phyloP scores from a whole-genome alignment of 2,797 vertebrate genomes.

The Pangasius krempfi region DNA sequence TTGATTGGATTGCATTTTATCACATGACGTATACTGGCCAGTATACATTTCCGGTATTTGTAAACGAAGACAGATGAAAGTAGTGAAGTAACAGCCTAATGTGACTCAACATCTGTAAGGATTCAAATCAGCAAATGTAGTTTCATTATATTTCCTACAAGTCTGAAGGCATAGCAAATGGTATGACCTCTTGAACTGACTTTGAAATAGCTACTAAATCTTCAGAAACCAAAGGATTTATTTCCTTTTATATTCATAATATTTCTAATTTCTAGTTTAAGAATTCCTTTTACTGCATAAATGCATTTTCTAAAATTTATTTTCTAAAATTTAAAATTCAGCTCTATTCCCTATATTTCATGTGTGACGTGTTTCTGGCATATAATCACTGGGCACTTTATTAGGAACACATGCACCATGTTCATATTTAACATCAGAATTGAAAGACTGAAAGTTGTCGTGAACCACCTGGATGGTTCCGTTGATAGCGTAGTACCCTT shows the following conservation, averaged over 20 bases:
- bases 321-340: too few species aligned
- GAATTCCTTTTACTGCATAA: too few species aligned
- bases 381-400: too few species aligned
- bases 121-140: not conserved
- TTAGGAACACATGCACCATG: too few species aligned
- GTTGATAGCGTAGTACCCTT: conserved; percentile 73
- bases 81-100: not conserved
- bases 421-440: not conserved
- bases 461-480: conserved; percentile 69
- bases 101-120: too few species aligned
- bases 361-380: too few species aligned
- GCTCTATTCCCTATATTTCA: too few species aligned
- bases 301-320: too few species aligned
- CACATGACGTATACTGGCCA: not conserved
- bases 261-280: not conserved
- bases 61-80: not conserved
- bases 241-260: not conserved
- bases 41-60: not conserved
- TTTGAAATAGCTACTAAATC: too few species aligned
- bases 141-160: not conserved
- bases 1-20: not conserved
- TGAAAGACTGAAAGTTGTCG: conserved; percentile 69
- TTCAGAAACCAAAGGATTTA: too few species aligned
- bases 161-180: not conserved
- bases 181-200: not conserved